Conservation (phyloP, 1,140 invertebrate species). For the Lasioglossum albipes region DNA sequence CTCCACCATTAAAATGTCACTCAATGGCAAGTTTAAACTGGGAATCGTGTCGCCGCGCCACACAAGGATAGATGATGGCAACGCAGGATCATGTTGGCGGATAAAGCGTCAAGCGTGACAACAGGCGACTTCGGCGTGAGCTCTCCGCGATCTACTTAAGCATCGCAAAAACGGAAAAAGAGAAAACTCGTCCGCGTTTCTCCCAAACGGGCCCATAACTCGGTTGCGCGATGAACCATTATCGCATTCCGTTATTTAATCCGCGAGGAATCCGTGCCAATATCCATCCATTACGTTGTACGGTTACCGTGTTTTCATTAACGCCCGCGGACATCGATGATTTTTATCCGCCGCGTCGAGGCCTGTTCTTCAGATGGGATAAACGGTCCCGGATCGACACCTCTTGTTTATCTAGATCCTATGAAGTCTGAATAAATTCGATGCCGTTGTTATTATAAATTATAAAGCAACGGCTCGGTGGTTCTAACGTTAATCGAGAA, state of each 20-base stretch:
- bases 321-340: neutral
- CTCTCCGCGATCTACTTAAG: neutral
- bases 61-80: no score
- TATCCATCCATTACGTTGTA: neutral
- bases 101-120: neutral
- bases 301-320: constrained; percentile 14
- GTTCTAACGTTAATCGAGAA: no score
- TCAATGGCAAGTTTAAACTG: no score
- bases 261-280: neutral
- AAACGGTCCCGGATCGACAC: no score
- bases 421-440: no score
- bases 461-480: no score
- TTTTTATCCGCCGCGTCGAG: no score
- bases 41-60: no score
- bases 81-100: neutral
- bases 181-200: constrained; percentile 43
- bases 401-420: no score
- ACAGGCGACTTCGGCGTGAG: neutral
- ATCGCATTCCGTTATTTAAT: constrained; percentile 17
- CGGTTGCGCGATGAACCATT: constrained; percentile 15
- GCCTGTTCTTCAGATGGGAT: no score
- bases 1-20: no score
- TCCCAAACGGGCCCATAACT: constrained; percentile 4
- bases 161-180: constrained; percentile 21
- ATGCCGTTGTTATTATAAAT: no score